Evolutionary conservation across 2,113 vertebrate genomes (phyloP), one percentile per base, ranked within the genome.

Genomic region (Brachyhypopomus occidentalis): DNA sequence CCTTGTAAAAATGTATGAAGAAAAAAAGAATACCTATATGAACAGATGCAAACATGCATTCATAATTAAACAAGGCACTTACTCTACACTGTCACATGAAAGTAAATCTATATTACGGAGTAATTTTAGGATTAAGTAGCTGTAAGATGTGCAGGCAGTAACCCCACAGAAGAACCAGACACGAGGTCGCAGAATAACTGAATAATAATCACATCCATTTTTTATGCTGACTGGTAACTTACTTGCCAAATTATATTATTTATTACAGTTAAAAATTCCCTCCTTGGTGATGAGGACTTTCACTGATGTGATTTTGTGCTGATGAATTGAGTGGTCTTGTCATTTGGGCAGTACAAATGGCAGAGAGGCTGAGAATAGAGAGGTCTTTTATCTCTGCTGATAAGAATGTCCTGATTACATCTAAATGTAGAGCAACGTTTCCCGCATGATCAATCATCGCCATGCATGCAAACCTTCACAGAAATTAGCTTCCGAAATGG

Each of bases 341-440:
- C 91, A 91, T 88, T 90, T 89, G 85, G 64, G 8, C 80, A 89
- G 85, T 89, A 92, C 88, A 91, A 93, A 92, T 92, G 90, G 89
- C 87, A 5, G 89, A 87, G 85, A 90, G 89, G 89, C 91, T 90
- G 85, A 90, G 89, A 94, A 94, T 93, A 93, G 92, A 89, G 90
- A 88, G 87, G 88, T 91, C 90, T 92, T 94, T 93, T 89, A 92
- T 94, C 93, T 94, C 90, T 88, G 85, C 86, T 89, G 90, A 91
- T 92, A 91, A 93, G 90, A 89, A 91, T 82, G 88, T 90, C 90
- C 91, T 91, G 92, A 93, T 94, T 92, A 90, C 88, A 93, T 93
- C 92, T 92, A 93, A 94, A 94, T 94, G 92, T 91, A 90, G 92
- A 88, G 90, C 88, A 93, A 91, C 91, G 90, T 93, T 93, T 91